phyloP scores from a whole-genome alignment of 2,888 invertebrate species.

The Sphinx pinastri region DNA sequence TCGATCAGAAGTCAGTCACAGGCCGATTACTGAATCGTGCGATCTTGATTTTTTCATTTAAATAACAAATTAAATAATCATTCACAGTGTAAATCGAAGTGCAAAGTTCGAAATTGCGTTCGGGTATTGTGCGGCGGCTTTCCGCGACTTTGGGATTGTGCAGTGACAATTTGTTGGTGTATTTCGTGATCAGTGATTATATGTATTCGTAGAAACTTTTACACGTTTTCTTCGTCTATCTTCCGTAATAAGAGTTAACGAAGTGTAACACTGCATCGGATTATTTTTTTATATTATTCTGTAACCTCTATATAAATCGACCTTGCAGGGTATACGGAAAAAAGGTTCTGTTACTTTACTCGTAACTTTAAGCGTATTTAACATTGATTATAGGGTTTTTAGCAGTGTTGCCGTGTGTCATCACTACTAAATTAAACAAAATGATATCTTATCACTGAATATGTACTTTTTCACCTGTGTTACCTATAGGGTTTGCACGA shows the following conservation, averaged over 20 bases:
- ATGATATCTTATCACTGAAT: conserved; percentile 8
- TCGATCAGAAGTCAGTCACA: conserved; percentile 78
- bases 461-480: conserved; percentile 12
- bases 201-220: conserved; percentile 63
- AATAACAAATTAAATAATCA: conserved; percentile 47
- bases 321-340: conserved; percentile 36
- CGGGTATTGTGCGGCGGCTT: conserved; percentile 44
- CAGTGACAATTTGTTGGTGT: conserved; percentile 5
- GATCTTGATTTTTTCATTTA: conserved; percentile 56
- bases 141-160: conserved; percentile 44
- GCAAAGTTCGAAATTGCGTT: conserved; percentile 33
- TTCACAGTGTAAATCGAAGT: conserved; percentile 38
- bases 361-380: neutral
- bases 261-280: conserved; percentile 65
- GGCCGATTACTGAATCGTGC: conserved; percentile 58
- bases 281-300: conserved; percentile 39
- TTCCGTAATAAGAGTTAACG: conserved; percentile 65
- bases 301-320: conserved; percentile 36
- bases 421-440: conserved; percentile 18
- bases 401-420: neutral
- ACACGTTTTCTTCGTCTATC: conserved; percentile 61
- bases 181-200: conserved; percentile 33
- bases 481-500: conserved; percentile 22
- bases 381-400: neutral
- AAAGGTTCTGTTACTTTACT: conserved; percentile 2